A percentile compares a stretch with the other conserved stretches of the same genome.
These are phyloP conservation scores for Heliconius sara DNA, from an alignment of 2,888 invertebrate species.

Conservation along the genomic window DNA sequence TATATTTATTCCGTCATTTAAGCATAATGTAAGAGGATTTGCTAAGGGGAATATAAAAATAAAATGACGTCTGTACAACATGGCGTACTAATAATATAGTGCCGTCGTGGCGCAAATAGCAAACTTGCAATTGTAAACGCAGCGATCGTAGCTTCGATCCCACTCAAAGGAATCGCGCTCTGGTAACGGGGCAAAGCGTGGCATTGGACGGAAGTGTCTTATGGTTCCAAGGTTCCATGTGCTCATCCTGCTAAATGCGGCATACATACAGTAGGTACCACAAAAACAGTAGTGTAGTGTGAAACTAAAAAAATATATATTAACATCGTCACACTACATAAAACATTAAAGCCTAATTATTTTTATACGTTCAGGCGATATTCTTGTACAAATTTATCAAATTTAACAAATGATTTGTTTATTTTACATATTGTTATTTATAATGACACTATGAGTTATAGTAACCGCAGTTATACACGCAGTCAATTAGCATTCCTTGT, in stretches of 20 bases:
- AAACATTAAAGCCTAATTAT: no score
- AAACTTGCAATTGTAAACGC: background rate
- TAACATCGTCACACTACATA: no score
- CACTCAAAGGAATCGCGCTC: background rate
- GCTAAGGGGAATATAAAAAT: background rate
- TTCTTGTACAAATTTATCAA: background rate
- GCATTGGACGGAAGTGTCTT: background rate
- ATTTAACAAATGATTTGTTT: background rate
- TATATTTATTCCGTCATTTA: background rate
- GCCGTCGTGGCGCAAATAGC: no score
- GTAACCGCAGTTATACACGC: background rate
- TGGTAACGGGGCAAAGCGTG: background rate
- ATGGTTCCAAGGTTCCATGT: no score
- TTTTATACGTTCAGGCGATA: background rate
- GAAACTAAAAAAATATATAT: no score
- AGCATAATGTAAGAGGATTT: background rate
- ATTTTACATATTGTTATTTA: background rate
- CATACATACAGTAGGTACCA: no score
- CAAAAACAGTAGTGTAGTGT: no score
- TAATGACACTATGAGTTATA: background rate
- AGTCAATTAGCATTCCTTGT: conserved; percentile 3
- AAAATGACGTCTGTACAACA: no score
- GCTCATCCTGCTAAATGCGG: no score
- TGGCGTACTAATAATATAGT: no score
- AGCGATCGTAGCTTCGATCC: background rate